Evolutionary conservation across 2,797 vertebrate species (phyloP).

Genomic region (Manis pentadactyla): DNA sequence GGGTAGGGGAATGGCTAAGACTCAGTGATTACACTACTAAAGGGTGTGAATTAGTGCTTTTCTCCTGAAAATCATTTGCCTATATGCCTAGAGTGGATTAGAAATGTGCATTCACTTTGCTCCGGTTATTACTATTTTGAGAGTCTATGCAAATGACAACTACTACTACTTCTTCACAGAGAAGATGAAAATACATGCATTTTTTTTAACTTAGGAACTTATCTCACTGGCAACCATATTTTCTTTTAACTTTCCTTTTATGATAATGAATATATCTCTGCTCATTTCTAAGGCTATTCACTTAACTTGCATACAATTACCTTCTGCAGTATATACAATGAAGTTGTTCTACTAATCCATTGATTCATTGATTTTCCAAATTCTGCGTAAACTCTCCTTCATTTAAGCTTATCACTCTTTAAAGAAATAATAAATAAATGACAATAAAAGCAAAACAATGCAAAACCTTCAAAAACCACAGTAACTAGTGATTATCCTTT

Average conservation of each 20-base stretch:
- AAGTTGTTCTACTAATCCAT: background rate
- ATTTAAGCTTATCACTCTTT: background rate
- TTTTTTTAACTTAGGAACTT: background rate
- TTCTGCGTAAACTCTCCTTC: background rate
- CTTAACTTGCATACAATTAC: background rate
- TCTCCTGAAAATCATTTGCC: background rate
- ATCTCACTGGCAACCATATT: background rate
- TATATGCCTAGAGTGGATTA: background rate
- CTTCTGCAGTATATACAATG: background rate
- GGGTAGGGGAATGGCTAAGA: no score
- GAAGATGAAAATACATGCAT: background rate
- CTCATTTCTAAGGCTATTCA: background rate
- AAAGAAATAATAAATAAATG: background rate
- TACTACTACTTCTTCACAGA: background rate
- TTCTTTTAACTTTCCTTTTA: background rate
- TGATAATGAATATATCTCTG: background rate
- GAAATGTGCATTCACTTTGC: background rate
- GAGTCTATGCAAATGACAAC: background rate
- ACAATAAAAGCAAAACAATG: background rate
- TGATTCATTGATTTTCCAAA: background rate
- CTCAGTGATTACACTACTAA: background rate
- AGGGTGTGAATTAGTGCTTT: background rate
- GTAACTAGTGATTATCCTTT: background rate
- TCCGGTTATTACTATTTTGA: background rate
- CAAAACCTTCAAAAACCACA: fast-evolving